Percentiles rank a stretch among this genome's conserved stretches.
Evolutionary conservation across 2,797 vertebrate species (phyloP).

Genomic region (Cuculus canorus): DNA sequence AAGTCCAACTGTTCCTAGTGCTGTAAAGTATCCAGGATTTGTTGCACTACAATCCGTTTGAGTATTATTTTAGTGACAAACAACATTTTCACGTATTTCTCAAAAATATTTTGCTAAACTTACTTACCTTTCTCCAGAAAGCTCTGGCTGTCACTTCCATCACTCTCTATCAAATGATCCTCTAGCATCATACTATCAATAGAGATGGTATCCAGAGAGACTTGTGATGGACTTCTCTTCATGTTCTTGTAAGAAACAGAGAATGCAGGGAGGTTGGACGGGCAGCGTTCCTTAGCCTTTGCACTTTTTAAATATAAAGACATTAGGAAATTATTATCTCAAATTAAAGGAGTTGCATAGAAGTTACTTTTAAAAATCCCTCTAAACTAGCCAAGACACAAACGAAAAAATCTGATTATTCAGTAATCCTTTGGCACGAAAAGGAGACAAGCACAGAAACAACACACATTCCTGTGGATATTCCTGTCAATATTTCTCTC

Average conservation of each 20-base stretch:
- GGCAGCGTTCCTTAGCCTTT: conserved; percentile 89
- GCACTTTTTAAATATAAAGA: conserved; percentile 81
- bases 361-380: neutral
- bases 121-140: conserved; percentile 87
- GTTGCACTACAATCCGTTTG: neutral
- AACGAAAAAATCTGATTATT: neutral
- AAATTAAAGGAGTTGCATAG: neutral
- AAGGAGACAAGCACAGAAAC: neutral
- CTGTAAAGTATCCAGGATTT: neutral
- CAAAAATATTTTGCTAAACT: neutral
- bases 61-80: neutral
- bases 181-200: conserved; percentile 92
- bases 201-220: conserved; percentile 93
- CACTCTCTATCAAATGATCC: conserved; percentile 85
- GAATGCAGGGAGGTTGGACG: conserved; percentile 81
- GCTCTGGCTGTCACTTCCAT: conserved; percentile 87
- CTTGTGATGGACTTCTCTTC: conserved; percentile 94
- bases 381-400: neutral
- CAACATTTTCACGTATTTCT: neutral
- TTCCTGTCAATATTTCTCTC: neutral
- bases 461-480: neutral
- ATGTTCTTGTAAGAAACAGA: conserved; percentile 92
- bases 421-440: neutral
- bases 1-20: no score
- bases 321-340: conserved; percentile 50